These are phyloP conservation scores for Drosophila auraria DNA, from an alignment of 1,140 invertebrate species.

Conservation along the genomic window DNA sequence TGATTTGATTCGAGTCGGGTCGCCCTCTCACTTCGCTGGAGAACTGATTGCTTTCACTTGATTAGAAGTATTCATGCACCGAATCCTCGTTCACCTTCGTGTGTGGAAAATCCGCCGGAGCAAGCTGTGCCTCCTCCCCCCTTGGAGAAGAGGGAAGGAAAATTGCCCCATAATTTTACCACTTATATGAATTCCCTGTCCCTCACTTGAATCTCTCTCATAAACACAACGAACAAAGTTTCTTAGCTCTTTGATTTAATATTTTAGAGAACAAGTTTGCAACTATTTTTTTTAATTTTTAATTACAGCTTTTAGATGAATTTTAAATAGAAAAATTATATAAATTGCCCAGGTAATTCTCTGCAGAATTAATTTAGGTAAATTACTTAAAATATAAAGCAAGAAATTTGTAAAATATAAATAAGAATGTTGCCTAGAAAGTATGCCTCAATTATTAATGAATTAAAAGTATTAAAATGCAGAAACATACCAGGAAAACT, in stretches of 20 bases:
- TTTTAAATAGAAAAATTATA: no score
- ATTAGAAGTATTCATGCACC: conserved; percentile 46
- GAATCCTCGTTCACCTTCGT: conserved; percentile 13
- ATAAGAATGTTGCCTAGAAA: no score
- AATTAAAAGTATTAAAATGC: not conserved
- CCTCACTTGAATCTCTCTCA: not conserved
- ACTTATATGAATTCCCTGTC: not conserved
- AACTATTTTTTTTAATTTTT: not conserved
- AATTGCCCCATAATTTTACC: conserved; percentile 16
- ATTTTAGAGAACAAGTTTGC: not conserved
- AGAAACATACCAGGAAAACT: not conserved
- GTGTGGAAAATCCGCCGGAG: not conserved
- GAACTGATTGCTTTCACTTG: conserved; percentile 40
- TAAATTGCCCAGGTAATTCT: not conserved
- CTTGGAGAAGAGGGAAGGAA: no score
- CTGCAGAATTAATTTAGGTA: not conserved
- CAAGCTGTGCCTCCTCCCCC: no score
- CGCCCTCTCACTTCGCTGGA: conserved; percentile 27
- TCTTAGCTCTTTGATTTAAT: not conserved
- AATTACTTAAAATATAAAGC: not conserved
- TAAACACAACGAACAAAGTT: not conserved
- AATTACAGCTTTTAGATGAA: not conserved
- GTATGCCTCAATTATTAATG: no score
- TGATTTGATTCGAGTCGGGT: conserved; percentile 19
- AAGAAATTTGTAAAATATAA: not conserved